phyloP scores from a whole-genome alignment of 1,140 invertebrate species.

The Cepaea nemoralis region DNA sequence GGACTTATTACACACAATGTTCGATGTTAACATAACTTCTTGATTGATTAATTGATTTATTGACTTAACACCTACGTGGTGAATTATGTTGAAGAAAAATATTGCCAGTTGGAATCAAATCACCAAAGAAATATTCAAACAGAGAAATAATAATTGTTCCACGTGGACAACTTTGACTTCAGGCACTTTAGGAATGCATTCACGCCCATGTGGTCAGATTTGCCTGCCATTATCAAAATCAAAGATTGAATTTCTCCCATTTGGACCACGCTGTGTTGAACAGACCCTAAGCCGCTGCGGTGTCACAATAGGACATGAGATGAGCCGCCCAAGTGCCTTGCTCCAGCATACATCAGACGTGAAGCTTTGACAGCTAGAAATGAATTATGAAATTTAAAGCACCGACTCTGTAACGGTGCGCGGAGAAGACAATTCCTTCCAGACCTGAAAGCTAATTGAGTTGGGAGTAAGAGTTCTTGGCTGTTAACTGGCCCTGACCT shows the following conservation, averaged over 20 bases:
- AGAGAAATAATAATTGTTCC: too few species aligned
- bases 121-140: too few species aligned
- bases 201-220: too few species aligned
- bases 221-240: not conserved
- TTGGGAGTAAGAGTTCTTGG: not conserved
- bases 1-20: too few species aligned
- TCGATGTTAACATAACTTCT: too few species aligned
- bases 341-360: not conserved
- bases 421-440: not conserved
- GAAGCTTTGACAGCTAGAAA: not conserved
- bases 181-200: not conserved
- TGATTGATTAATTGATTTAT: too few species aligned
- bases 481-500: constrained; percentile 6
- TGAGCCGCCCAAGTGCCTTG: not conserved
- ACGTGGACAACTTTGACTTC: too few species aligned
- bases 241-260: not conserved
- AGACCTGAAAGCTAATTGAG: constrained; percentile 3
- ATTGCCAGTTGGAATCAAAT: too few species aligned
- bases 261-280: not conserved
- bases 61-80: too few species aligned
- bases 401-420: not conserved
- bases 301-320: not conserved
- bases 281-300: not conserved
- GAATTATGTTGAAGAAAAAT: too few species aligned
- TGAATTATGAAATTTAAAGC: constrained; percentile 16